Conservation (phyloP, 2,113 vertebrate species). For the Trichechus manatus region DNA sequence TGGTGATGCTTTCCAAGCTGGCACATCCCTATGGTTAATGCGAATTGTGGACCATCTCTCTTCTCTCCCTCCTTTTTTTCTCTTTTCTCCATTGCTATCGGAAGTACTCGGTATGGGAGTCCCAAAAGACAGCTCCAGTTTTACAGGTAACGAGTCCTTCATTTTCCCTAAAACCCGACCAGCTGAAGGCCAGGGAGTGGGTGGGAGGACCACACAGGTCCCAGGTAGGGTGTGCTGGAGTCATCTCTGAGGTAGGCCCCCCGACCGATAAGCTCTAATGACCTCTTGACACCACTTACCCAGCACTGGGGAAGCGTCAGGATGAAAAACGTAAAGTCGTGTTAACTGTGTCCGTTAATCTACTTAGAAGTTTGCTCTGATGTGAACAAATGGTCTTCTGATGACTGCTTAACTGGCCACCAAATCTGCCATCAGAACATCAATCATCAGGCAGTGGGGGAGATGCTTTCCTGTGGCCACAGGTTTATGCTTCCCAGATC, state of each 20-base stretch:
- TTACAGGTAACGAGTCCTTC: constrained; percentile 95
- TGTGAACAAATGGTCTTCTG: background rate
- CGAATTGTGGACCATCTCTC: constrained; percentile 86
- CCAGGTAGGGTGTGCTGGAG: fast-evolving
- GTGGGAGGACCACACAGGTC: background rate
- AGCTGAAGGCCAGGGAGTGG: background rate
- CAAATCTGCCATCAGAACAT: fast-evolving
- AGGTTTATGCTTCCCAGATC: background rate
- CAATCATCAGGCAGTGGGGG: fast-evolving
- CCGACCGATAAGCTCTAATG: background rate
- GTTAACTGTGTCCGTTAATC: fast-evolving
- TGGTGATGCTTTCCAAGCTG: background rate
- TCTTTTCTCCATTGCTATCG: constrained; percentile 87
- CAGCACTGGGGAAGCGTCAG: fast-evolving
- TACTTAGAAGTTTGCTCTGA: background rate
- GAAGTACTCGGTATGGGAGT: constrained; percentile 99
- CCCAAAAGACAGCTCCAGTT: constrained; percentile 99
- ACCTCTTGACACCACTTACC: background rate
- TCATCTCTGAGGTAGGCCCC: background rate
- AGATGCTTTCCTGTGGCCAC: fast-evolving
- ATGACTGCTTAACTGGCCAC: background rate
- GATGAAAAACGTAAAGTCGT: fast-evolving
- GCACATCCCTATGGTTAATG: constrained; percentile 64
- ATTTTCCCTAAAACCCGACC: background rate
- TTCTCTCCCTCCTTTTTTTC: constrained; percentile 72